Conservation (phyloP, 2,797 vertebrate species). For the Leptatherina wallacei region DNA sequence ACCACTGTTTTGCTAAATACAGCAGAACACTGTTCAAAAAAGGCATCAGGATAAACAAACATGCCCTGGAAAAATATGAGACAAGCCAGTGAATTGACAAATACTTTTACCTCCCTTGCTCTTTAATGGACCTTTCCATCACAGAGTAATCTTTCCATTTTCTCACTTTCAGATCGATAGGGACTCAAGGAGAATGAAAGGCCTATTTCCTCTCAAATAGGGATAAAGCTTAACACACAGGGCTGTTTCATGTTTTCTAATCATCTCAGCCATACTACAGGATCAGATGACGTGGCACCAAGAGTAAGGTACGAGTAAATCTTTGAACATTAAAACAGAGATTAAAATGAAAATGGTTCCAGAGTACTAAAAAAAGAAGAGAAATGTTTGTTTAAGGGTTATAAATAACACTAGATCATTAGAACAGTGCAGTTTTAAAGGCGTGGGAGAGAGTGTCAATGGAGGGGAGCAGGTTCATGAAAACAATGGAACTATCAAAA, state of each 20-base stretch:
- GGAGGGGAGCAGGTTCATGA: constrained; percentile 28
- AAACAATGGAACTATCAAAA: constrained; percentile 44
- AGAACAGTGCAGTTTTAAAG: constrained; percentile 39
- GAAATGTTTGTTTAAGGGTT: constrained; percentile 35
- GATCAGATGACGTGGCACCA: constrained; percentile 51
- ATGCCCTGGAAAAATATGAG: constrained; percentile 44
- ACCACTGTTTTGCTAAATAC: not conserved
- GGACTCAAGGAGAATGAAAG: constrained; percentile 71
- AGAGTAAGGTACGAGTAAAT: constrained; percentile 46
- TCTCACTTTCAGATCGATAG: constrained; percentile 75
- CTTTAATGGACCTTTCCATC: constrained; percentile 72
- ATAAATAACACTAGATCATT: constrained; percentile 63
- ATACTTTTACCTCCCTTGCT: constrained; percentile 49
- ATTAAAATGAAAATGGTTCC: constrained; percentile 40
- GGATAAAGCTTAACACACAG: constrained; percentile 70
- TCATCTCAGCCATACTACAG: constrained; percentile 62
- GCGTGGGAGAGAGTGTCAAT: constrained; percentile 30
- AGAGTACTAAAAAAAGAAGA: constrained; percentile 42
- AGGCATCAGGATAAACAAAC: constrained; percentile 23
- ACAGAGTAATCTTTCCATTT: constrained; percentile 76
- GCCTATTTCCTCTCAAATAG: constrained; percentile 74
- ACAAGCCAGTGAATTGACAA: constrained; percentile 60
- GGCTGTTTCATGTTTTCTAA: constrained; percentile 73
- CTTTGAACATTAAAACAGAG: constrained; percentile 46
- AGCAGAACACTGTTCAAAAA: constrained; percentile 10